A percentile compares a stretch with the other conserved stretches of the same genome.
These are phyloP conservation scores for Cepaea nemoralis DNA, from an alignment of 1,140 invertebrate species.

Conservation along the genomic window DNA sequence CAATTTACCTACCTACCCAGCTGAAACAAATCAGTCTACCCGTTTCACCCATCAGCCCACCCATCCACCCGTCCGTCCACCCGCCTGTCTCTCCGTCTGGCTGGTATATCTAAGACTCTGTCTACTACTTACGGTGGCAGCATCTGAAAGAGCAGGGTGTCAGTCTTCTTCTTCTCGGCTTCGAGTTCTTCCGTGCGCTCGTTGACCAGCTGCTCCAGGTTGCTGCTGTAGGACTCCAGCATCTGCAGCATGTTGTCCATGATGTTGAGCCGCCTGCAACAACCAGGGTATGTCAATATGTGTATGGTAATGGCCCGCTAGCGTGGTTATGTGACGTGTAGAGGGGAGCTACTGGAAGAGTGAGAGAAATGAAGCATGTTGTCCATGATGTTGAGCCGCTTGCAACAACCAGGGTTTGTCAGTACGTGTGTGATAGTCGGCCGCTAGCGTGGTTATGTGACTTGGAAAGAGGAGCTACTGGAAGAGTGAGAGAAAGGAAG, in stretches of 20 bases:
- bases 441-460: too few species aligned
- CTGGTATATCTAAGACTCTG: too few species aligned
- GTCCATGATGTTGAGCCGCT: conserved; percentile 92
- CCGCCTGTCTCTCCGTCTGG: too few species aligned
- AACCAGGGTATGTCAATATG: too few species aligned
- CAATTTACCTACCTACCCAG: too few species aligned
- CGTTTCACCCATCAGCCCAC: too few species aligned
- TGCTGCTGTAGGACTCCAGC: conserved; percentile 93
- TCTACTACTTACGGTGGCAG: conserved; percentile 74
- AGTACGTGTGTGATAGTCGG: too few species aligned
- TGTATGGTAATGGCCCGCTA: too few species aligned
- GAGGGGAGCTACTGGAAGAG: conserved; percentile 93
- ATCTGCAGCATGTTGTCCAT: conserved; percentile 96
- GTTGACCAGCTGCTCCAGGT: conserved; percentile 88
- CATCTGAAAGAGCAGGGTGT: conserved; percentile 91
- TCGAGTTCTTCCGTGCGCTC: conserved; percentile 91
- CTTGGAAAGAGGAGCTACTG: conserved; percentile 92
- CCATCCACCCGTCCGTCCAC: too few species aligned
- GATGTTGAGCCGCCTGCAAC: conserved; percentile 89
- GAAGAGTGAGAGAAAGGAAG: conserved; percentile 94
- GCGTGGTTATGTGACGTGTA: too few species aligned
- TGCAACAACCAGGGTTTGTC: too few species aligned
- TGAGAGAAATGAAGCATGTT: conserved; percentile 96
- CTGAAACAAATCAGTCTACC: too few species aligned
- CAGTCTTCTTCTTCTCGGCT: conserved; percentile 92